Conservation (phyloP, 2,113 vertebrate genomes). For the Carassius auratus region DNA sequence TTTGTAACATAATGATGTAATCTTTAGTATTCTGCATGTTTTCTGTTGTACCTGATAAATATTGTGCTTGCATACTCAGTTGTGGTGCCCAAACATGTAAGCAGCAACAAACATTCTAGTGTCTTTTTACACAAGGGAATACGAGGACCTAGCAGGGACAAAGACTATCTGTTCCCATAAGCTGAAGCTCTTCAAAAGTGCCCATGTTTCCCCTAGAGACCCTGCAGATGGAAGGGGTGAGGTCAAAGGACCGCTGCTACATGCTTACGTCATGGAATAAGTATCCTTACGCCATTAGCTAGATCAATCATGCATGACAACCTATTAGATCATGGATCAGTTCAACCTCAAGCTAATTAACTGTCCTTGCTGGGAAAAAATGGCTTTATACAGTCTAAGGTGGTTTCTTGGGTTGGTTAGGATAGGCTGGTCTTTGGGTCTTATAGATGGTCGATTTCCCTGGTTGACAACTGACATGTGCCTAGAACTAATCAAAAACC, state of each 20-base stretch:
- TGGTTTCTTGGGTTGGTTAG: neutral
- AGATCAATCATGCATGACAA: constrained; percentile 25
- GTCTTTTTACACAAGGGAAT: constrained; percentile 7
- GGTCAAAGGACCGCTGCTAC: constrained; percentile 24
- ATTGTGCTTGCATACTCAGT: neutral
- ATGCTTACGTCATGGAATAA: neutral
- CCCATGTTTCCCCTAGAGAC: constrained; percentile 21
- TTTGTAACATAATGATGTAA: too few species aligned
- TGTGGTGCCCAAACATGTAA: neutral
- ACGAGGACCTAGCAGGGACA: neutral
- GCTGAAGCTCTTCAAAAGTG: constrained; percentile 14
- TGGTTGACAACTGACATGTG: constrained; percentile 1
- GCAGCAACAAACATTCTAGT: neutral
- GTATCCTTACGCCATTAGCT: constrained; percentile 16
- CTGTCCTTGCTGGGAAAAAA: neutral
- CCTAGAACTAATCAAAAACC: neutral
- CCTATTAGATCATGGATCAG: constrained; percentile 21
- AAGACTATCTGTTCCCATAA: constrained; percentile 5
- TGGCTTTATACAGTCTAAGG: neutral
- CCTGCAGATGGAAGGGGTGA: constrained; percentile 24
- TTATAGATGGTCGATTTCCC: neutral
- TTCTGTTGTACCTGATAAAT: neutral
- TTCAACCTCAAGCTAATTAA: neutral
- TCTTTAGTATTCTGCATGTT: neutral
- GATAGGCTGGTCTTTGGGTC: neutral